These are phyloP conservation scores for Melanerpes formicivorus DNA, from an alignment of 2,113 vertebrate species.

Conservation along the genomic window DNA sequence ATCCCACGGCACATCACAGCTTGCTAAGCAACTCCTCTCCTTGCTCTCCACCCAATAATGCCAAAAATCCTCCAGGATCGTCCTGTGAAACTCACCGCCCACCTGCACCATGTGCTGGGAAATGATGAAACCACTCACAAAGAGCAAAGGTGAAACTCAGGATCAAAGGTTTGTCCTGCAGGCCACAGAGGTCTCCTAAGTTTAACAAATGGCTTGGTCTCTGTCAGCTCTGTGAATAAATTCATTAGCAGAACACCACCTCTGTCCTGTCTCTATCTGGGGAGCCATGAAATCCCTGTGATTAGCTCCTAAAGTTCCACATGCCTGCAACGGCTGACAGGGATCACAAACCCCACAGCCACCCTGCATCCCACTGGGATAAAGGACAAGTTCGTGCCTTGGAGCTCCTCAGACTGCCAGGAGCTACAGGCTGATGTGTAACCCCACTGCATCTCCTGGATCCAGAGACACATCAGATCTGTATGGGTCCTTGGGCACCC, in stretches of 20 bases:
- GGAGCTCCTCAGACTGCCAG: not conserved
- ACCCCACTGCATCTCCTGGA: accelerated
- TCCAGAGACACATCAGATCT: not conserved
- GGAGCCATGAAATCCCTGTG: accelerated
- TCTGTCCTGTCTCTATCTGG: not conserved
- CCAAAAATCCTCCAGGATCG: not conserved
- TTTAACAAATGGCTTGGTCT: not conserved
- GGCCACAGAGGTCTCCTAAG: not conserved
- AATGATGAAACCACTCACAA: not conserved
- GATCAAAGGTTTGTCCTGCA: not conserved
- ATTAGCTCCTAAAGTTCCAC: not conserved
- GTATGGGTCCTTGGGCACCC: accelerated
- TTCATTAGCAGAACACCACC: not conserved
- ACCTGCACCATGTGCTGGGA: accelerated
- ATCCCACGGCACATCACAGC: accelerated
- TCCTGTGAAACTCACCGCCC: accelerated
- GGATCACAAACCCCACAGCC: too few relatives aligned
- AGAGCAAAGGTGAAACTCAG: not conserved
- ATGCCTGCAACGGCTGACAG: accelerated
- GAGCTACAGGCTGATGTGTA: not conserved
- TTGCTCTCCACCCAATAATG: not conserved
- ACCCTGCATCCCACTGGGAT: accelerated
- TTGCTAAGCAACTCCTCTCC: not conserved
- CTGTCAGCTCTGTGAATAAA: not conserved
- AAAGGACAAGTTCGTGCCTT: not conserved